Evolutionary conservation across 2,888 invertebrate species (phyloP).

Genomic region (Polymixis flavicincta): DNA sequence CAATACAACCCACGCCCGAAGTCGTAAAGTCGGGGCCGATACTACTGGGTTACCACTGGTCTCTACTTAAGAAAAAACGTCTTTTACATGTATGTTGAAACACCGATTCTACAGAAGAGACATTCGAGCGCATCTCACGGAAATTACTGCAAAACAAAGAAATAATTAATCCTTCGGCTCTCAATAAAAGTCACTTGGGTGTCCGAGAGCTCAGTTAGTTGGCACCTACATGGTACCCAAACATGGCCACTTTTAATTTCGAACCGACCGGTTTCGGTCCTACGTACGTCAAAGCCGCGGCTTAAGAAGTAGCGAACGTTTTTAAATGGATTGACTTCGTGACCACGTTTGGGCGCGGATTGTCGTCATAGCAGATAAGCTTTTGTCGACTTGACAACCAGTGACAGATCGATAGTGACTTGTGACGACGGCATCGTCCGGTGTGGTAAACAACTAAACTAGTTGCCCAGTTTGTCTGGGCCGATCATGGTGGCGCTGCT

Average conservation of each 20-base stretch:
- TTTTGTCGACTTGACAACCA: conserved; percentile 49
- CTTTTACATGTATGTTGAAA: no score
- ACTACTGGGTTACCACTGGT: no score
- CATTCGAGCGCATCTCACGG: conserved; percentile 4
- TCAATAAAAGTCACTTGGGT: conserved; percentile 25
- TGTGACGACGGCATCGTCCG: conserved; percentile 17
- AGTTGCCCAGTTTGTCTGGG: conserved; percentile 7
- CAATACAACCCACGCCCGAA: no score
- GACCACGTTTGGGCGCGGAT: conserved; percentile 48
- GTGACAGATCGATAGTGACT: conserved; percentile 48
- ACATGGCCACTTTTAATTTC: conserved; percentile 50
- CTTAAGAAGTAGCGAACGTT: conserved; percentile 45
- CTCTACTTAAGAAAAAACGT: no score
- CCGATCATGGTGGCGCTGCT: conserved; percentile 1
- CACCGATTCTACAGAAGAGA: background rate
- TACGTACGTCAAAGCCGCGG: conserved; percentile 48
- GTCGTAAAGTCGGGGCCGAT: no score
- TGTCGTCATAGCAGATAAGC: conserved; percentile 59
- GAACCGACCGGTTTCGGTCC: conserved; percentile 36
- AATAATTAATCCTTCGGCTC: conserved; percentile 22
- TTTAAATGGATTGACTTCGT: conserved; percentile 52
- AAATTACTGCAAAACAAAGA: conserved; percentile 8
- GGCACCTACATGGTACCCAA: conserved; percentile 42
- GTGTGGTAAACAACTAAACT: background rate
- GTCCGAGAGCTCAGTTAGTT: conserved; percentile 25